Evolutionary conservation across 2,888 invertebrate genomes (phyloP).

Genomic region (Caenorhabditis drosophilae): DNA sequence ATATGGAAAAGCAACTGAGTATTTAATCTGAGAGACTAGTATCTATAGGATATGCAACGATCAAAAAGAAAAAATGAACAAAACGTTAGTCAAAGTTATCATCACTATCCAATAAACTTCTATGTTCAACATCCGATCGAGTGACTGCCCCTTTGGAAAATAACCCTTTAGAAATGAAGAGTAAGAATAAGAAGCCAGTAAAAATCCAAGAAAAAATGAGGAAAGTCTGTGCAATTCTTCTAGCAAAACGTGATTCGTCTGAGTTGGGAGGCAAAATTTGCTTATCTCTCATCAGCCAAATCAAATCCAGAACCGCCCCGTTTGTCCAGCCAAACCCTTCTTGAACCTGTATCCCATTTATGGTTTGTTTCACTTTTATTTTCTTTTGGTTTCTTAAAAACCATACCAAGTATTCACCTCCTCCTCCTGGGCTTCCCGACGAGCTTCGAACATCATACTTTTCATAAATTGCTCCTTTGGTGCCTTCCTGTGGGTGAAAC

Average conservation of each 20-base stretch:
- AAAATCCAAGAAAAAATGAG: background rate
- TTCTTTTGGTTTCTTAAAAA: background rate
- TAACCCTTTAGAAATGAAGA: background rate
- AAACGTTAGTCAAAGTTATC: too few species aligned
- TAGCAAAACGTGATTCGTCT: background rate
- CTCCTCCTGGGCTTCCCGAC: conserved; percentile 16
- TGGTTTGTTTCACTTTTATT: background rate
- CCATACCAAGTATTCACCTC: conserved; percentile 26
- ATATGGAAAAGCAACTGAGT: too few species aligned
- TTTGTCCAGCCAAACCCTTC: conserved; percentile 67
- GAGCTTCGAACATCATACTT: conserved; percentile 45
- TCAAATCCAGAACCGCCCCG: conserved; percentile 61
- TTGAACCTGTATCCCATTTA: conserved; percentile 49
- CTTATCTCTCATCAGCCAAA: conserved; percentile 13
- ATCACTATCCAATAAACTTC: too few species aligned
- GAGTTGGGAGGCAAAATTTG: background rate
- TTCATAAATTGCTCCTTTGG: conserved; percentile 50
- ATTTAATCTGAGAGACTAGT: too few species aligned
- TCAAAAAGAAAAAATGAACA: too few species aligned
- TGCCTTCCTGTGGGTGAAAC: conserved; percentile 25
- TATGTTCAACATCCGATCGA: too few species aligned
- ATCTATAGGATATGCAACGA: too few species aligned
- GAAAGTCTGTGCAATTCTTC: background rate
- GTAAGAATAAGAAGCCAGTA: background rate
- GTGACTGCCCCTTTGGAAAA: too few species aligned